Conservation (phyloP, 2,797 vertebrate species). For the Melopsittacus undulatus region DNA sequence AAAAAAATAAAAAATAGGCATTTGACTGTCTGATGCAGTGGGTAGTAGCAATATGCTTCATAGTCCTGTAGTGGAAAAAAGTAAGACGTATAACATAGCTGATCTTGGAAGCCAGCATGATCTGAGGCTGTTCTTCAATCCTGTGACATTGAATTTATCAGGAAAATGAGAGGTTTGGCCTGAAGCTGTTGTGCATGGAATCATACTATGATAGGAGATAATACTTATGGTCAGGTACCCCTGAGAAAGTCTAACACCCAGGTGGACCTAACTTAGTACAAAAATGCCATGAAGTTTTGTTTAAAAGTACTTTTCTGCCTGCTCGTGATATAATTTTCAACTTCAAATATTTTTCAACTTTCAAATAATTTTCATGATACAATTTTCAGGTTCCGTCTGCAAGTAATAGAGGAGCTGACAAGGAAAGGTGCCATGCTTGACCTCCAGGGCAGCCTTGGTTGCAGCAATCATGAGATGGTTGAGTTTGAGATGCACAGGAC, state of each 20-base stretch:
- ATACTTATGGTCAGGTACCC: background rate
- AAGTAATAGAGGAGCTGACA: too few relatives aligned
- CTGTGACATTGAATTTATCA: background rate
- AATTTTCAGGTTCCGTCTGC: too few relatives aligned
- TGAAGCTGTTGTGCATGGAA: background rate
- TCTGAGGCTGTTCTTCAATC: background rate
- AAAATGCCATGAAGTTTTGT: background rate
- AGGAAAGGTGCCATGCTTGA: too few relatives aligned
- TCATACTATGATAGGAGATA: background rate
- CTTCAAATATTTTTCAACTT: too few relatives aligned
- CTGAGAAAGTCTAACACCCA: background rate
- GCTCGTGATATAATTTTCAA: background rate
- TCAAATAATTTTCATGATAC: too few relatives aligned
- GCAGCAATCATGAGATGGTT: too few relatives aligned
- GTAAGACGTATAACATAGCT: background rate
- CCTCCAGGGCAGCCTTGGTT: too few relatives aligned
- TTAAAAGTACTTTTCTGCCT: background rate
- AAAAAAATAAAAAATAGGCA: background rate
- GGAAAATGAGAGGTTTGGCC: background rate
- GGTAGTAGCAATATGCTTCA: background rate
- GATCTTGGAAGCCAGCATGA: background rate
- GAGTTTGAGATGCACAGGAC: too few relatives aligned
- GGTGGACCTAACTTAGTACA: background rate
- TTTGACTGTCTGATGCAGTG: background rate
- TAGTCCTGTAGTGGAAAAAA: background rate